Evolutionary conservation across 2,113 vertebrate species (phyloP), one percentile per base, ranked within the genome.

Genomic region (Callaeas wilsoni): DNA sequence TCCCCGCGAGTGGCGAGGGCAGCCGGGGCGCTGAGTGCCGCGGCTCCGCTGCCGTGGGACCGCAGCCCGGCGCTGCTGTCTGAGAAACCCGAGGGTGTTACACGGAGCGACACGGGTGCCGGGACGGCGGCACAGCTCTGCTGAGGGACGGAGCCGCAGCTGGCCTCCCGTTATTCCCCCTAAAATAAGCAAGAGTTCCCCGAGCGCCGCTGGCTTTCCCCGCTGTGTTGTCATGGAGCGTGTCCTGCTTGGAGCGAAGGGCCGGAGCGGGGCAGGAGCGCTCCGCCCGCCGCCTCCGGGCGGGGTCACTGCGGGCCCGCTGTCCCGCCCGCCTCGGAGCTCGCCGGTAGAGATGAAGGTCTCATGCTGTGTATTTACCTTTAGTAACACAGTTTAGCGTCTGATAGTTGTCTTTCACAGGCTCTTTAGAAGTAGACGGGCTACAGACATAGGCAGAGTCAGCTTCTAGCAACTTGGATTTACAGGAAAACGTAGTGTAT

Each of bases 301-400:
- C 33, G 87, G 64, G 49, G 95, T 10, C 56, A 3, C 64, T 46
- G 62, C 20, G 56, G 21, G 32, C 46, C 3, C 19, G 68, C 56
- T 23, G 64, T 16, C 9, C 62, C 33, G 44, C 35, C 25, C 26
- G 77, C 62, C 44, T 2, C 41, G 26, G 47, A 0, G 46, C 57
- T 10, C 39, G 4, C 22, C n/a, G 8, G 3, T 6, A n/a, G 11
- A 3, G 46, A 0, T 0, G 10, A 0, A 8, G 26, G 0, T 6
- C 13, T 10, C 9, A 1, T 2, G 1, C 25, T 1, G 35, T 0
- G 22, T 3, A 0, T 30, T 64, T 1, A 3, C 6, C 20, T 2
- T 14, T 6, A 0, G 3, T 1, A 1, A n/a, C 75, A 0, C 25
- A 0, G 39, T 30, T 5, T 0, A 13, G 26, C 50, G 23, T 2